These are phyloP conservation scores for Sipha flava DNA, from an alignment of 1,140 invertebrate species.

Conservation along the genomic window DNA sequence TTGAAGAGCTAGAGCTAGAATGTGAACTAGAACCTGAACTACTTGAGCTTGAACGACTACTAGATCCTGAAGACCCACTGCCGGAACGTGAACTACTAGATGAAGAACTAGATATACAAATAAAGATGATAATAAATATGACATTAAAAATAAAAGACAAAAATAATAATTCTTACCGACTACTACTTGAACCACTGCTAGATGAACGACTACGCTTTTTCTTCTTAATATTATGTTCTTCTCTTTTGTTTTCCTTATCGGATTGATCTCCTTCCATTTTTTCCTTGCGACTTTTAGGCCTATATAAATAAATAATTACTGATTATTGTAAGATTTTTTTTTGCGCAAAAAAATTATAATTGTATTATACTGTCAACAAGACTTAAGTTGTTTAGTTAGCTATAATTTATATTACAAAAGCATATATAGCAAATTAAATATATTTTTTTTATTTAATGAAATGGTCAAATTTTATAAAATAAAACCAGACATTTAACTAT, in stretches of 20 bases:
- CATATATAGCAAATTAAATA: no score
- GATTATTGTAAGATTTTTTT: neutral
- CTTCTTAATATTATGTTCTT: conserved; percentile 39
- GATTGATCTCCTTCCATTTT: conserved; percentile 38
- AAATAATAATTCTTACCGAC: neutral
- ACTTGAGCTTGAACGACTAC: conserved; percentile 50
- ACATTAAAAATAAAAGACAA: neutral
- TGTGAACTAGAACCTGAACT: conserved; percentile 63
- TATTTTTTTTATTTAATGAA: no score
- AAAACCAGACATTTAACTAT: no score
- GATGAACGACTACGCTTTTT: conserved; percentile 36
- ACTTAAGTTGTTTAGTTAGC: no score
- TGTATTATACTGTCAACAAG: neutral
- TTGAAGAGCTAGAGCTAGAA: conserved; percentile 49
- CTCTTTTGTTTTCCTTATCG: conserved; percentile 40
- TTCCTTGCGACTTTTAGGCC: conserved; percentile 23
- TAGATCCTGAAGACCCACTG: conserved; percentile 55
- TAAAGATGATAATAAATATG: neutral
- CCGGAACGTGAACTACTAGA: conserved; percentile 53
- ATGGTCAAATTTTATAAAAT: no score
- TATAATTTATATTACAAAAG: no score
- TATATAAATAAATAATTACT: neutral
- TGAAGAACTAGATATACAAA: conserved; percentile 17
- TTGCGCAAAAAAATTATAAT: neutral
- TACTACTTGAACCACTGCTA: conserved; percentile 34